phyloP scores from a whole-genome alignment of 2,888 invertebrate genomes.

The Drosophila monieri region DNA sequence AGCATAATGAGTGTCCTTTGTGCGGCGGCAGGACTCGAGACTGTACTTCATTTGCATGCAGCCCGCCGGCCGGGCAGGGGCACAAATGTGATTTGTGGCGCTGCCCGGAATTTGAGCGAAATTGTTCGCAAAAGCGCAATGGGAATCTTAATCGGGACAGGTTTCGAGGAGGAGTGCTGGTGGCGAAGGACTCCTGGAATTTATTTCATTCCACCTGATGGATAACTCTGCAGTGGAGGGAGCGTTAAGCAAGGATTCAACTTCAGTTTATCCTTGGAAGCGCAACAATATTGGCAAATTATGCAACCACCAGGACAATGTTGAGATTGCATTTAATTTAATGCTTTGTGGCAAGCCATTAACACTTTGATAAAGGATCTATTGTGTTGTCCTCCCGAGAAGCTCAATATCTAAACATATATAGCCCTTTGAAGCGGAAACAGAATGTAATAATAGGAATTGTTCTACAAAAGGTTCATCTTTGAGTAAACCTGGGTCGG shows the following conservation, averaged over 20 bases:
- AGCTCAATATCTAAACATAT: too few relatives aligned
- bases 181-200: constrained; percentile 2
- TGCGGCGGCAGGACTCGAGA: constrained; percentile 44
- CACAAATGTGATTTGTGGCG: constrained; percentile 27
- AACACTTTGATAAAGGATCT: too few relatives aligned
- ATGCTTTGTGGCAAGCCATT: too few relatives aligned
- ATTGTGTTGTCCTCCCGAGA: not conserved
- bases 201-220: not conserved
- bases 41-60: constrained; percentile 57
- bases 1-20: constrained; percentile 73
- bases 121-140: constrained; percentile 11
- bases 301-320: not conserved
- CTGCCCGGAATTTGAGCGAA: constrained; percentile 16
- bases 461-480: not conserved
- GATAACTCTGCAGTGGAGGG: not conserved
- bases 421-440: not conserved
- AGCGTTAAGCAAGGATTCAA: not conserved
- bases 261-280: not conserved
- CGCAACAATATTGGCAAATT: not conserved
- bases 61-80: constrained; percentile 10
- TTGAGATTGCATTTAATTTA: not conserved
- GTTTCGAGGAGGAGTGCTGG: not conserved
- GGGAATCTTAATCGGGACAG: constrained; percentile 24
- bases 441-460: not conserved
- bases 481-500: not conserved